Evolutionary conservation across 2,113 vertebrate genomes (phyloP).

Genomic region (Oryzias melastigma): DNA sequence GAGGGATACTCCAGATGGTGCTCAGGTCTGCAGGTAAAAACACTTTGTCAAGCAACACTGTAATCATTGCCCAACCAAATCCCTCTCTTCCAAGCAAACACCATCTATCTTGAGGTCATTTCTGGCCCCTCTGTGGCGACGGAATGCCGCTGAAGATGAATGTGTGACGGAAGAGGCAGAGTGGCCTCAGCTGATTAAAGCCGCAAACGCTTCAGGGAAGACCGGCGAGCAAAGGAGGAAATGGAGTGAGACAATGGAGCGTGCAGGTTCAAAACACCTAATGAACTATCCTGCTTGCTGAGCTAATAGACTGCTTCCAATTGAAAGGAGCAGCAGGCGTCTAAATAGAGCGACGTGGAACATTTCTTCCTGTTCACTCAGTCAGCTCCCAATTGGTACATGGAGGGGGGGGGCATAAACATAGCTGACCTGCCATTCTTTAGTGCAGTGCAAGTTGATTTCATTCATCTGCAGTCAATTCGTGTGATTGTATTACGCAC

Average conservation of each 20-base stretch:
- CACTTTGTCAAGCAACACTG: slow-evolving; percentile 50
- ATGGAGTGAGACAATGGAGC: slow-evolving; percentile 68
- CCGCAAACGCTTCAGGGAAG: slow-evolving; percentile 51
- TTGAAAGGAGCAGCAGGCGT: slow-evolving; percentile 72
- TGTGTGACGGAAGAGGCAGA: slow-evolving; percentile 46
- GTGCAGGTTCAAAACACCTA: slow-evolving; percentile 68
- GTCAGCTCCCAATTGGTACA: slow-evolving; percentile 49
- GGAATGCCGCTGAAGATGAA: slow-evolving; percentile 56
- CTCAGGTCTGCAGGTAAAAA: slow-evolving; percentile 54
- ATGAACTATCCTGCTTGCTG: slow-evolving; percentile 67
- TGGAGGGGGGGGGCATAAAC: background rate
- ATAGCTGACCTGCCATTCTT: slow-evolving; percentile 26
- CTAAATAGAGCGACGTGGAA: slow-evolving; percentile 71
- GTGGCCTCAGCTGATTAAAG: slow-evolving; percentile 58
- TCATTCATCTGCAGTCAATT: slow-evolving; percentile 61
- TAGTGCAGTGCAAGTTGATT: slow-evolving; percentile 37
- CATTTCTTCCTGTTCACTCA: slow-evolving; percentile 66
- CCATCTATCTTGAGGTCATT: slow-evolving; percentile 62
- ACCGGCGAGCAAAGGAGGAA: slow-evolving; percentile 61
- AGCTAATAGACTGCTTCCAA: slow-evolving; percentile 75
- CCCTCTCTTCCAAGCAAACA: slow-evolving; percentile 49
- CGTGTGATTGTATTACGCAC: slow-evolving; percentile 41
- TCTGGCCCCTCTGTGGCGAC: slow-evolving; percentile 39
- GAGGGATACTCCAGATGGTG: slow-evolving; percentile 44
- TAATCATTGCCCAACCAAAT: slow-evolving; percentile 64